Evolutionary conservation across 2,888 invertebrate genomes (phyloP).

Genomic region (Ceriagrion tenellum): DNA sequence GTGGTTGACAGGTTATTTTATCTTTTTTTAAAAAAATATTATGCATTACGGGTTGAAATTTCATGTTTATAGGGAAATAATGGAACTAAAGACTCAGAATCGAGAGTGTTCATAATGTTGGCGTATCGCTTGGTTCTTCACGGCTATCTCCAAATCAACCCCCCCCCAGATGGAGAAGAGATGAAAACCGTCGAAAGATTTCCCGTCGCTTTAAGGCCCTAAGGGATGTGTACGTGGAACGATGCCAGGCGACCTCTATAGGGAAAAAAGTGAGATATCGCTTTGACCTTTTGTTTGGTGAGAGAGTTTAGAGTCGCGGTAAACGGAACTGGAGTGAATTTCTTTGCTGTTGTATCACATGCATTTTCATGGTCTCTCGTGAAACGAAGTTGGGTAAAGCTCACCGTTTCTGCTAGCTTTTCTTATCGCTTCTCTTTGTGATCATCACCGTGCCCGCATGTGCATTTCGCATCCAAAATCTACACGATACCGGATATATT

Average conservation of each 20-base stretch:
- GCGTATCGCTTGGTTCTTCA: too few relatives aligned
- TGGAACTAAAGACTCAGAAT: too few relatives aligned
- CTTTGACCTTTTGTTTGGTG: constrained; percentile 2
- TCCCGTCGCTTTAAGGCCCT: background rate
- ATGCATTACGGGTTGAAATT: too few relatives aligned
- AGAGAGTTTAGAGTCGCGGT: background rate
- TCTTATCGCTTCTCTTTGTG: background rate
- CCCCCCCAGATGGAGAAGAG: too few relatives aligned
- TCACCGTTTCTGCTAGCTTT: background rate
- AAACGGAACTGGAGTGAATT: background rate
- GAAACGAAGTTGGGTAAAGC: background rate
- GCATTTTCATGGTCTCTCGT: background rate
- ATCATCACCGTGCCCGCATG: background rate
- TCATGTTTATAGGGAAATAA: too few relatives aligned
- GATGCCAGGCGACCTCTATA: background rate
- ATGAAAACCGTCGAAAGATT: too few relatives aligned
- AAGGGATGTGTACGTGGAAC: background rate
- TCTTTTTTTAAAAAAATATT: too few relatives aligned
- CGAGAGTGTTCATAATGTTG: too few relatives aligned
- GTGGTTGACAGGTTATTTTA: too few relatives aligned
- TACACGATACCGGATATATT: background rate
- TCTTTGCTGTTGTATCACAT: background rate
- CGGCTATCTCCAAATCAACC: too few relatives aligned
- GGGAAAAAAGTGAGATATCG: background rate
- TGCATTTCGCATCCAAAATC: background rate